Evolutionary conservation across 2,797 vertebrate genomes (phyloP).

Genomic region (Sternarchorhynchus goeldii): DNA sequence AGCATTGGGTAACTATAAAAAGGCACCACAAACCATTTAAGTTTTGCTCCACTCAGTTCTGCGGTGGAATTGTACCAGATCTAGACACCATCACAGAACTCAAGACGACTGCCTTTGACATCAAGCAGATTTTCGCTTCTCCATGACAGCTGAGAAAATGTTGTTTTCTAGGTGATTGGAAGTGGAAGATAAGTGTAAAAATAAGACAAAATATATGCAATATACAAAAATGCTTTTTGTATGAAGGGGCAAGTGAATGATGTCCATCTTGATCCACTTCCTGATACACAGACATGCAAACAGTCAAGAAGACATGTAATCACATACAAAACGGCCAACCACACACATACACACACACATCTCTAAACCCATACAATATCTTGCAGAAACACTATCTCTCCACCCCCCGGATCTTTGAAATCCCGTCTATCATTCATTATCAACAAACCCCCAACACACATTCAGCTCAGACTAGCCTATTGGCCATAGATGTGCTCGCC

Average conservation of each 20-base stretch:
- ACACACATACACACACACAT: slow-evolving; percentile 26
- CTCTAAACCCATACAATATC: background rate
- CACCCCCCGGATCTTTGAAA: no score
- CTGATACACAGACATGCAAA: no score
- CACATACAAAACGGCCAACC: background rate
- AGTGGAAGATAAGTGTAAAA: slow-evolving; percentile 11
- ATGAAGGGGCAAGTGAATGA: background rate
- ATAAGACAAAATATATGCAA: background rate
- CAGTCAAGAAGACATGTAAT: no score
- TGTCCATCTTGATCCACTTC: background rate
- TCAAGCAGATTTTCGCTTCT: slow-evolving; percentile 2
- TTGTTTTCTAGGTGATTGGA: background rate
- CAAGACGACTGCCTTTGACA: slow-evolving; percentile 1
- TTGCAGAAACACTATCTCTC: background rate
- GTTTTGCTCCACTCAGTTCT: background rate
- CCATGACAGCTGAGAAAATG: slow-evolving; percentile 3
- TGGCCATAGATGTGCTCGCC: slow-evolving; percentile 21
- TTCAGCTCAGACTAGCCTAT: slow-evolving; percentile 8
- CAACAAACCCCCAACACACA: no score
- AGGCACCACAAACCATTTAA: background rate
- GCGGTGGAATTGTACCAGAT: background rate
- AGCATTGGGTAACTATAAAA: background rate
- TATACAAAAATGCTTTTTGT: no score
- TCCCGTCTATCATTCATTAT: background rate
- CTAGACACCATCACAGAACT: slow-evolving; percentile 10